Conservation (phyloP, 2,888 invertebrate species). For the Venustoraphidia nigricollis region DNA sequence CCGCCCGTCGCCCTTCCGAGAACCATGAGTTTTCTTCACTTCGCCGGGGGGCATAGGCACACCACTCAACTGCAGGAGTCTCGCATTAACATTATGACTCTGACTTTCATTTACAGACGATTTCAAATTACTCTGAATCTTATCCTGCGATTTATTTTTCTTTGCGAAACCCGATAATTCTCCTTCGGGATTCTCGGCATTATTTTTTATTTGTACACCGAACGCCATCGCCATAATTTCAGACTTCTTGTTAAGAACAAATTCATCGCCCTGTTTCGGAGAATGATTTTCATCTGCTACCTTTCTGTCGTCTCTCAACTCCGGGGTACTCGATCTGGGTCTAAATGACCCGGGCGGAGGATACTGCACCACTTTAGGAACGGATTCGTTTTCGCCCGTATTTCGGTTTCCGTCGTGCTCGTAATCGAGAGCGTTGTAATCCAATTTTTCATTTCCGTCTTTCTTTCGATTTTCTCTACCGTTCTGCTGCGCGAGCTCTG, state of each 20-base stretch:
- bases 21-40: slow-evolving; percentile 9
- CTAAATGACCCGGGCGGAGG: slow-evolving; percentile 22
- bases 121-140: slow-evolving; percentile 7
- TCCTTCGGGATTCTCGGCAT: slow-evolving; percentile 24
- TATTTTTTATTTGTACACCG: slow-evolving; percentile 33
- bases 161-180: slow-evolving; percentile 23
- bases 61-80: slow-evolving; percentile 1
- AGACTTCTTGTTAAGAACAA: slow-evolving; percentile 21
- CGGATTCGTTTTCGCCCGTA: slow-evolving; percentile 20
- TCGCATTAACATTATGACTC: slow-evolving; percentile 2
- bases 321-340: slow-evolving; percentile 6
- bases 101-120: not conserved
- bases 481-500: slow-evolving; percentile 11
- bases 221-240: slow-evolving; percentile 40
- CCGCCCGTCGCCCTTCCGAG: slow-evolving; percentile 1
- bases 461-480: slow-evolving; percentile 15
- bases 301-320: not conserved
- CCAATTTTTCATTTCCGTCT: slow-evolving; percentile 26
- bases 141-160: slow-evolving; percentile 11
- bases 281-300: not conserved
- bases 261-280: slow-evolving; percentile 1
- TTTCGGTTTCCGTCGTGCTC: slow-evolving; percentile 38
- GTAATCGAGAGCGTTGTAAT: slow-evolving; percentile 60
- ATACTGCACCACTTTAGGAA: slow-evolving; percentile 28
- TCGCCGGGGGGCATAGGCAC: slow-evolving; percentile 5